These are phyloP conservation scores for Xestoiulus laeticollis DNA, from an alignment of 2,888 invertebrate species.

Conservation along the genomic window DNA sequence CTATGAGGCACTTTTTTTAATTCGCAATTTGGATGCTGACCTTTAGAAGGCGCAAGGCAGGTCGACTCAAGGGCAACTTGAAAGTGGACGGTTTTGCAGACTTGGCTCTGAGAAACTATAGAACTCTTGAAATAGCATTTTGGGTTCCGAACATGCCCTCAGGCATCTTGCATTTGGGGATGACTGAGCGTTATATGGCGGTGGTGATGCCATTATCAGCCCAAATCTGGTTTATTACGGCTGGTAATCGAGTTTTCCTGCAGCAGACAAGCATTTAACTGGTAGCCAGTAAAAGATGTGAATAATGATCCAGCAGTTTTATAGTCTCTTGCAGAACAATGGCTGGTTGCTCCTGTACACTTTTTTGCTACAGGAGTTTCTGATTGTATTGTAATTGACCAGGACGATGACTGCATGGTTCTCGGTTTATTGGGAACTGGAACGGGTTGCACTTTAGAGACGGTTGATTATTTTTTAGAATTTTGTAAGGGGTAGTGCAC, in stretches of 20 bases:
- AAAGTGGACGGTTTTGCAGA: neutral
- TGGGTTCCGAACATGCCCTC: neutral
- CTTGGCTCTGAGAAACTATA: neutral
- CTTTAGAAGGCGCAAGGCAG: neutral
- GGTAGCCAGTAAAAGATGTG: no score
- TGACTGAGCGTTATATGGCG: neutral
- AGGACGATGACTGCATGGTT: neutral
- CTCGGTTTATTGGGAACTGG: neutral
- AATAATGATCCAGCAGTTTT: neutral
- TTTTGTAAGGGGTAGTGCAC: no score
- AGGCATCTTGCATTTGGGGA: neutral
- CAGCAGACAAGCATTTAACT: neutral
- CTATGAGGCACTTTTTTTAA: slow-evolving; percentile 16
- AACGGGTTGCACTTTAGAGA: neutral
- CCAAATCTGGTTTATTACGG: slow-evolving; percentile 3
- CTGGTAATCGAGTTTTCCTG: neutral
- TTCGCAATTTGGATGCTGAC: slow-evolving; percentile 5
- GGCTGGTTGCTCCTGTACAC: neutral
- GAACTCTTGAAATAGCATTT: no score
- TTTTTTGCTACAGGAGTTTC: neutral
- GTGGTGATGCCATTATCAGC: neutral
- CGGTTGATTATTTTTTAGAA: slow-evolving; percentile 29
- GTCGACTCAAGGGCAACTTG: neutral
- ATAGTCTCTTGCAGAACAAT: neutral
- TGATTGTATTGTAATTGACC: neutral